Conservation (phyloP, 30 jellyfish, hydroid and myxozoan species). For the Turritopsis rubra region DNA sequence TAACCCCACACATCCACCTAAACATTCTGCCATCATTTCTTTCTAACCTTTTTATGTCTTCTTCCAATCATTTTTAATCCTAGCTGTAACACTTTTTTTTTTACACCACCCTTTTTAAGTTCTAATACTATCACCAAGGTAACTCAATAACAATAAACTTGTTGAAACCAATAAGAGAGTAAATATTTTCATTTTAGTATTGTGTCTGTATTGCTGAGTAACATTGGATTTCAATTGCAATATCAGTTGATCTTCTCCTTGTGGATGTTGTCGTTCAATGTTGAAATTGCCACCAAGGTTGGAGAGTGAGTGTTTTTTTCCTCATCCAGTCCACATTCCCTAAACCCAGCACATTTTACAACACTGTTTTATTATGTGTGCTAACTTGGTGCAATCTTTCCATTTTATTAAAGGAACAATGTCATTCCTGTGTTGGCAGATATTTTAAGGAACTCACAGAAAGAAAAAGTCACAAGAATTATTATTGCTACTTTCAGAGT, state of each 20-base stretch:
- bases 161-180: no score
- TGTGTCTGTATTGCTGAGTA: slow-evolving; percentile 66
- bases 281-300: slow-evolving; percentile 53
- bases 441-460: slow-evolving; percentile 71
- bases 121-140: no score
- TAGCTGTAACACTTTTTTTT: background rate
- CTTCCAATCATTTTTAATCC: no score
- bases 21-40: no score
- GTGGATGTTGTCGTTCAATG: slow-evolving; percentile 88
- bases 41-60: no score
- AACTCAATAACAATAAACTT: no score
- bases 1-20: no score
- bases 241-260: slow-evolving; percentile 77
- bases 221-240: slow-evolving; percentile 91
- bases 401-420: slow-evolving; percentile 37
- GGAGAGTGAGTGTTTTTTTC: slow-evolving; percentile 52
- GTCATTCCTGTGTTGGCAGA: slow-evolving; percentile 85
- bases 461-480: slow-evolving; percentile 85
- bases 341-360: background rate
- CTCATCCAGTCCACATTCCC: background rate
- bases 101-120: no score
- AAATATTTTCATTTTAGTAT: slow-evolving; percentile 52
- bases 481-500: slow-evolving; percentile 76
- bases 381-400: background rate
- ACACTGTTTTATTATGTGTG: background rate